Conservation (phyloP, 1,140 invertebrate species). For the Calephelis nemesis region DNA sequence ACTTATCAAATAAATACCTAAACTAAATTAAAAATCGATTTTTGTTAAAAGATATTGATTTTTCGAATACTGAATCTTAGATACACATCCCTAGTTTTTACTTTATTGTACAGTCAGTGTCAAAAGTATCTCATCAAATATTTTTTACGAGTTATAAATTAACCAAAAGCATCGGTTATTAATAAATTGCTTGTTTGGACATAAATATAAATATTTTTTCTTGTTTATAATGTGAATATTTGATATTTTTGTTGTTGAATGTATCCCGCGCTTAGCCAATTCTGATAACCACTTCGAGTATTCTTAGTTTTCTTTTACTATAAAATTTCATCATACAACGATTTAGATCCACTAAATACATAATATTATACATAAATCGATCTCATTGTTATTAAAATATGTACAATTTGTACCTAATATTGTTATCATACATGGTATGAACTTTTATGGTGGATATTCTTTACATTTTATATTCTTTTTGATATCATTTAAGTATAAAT, state of each 20-base stretch:
- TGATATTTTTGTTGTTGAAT: constrained; percentile 18
- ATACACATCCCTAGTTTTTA: constrained; percentile 29
- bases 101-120: constrained; percentile 17
- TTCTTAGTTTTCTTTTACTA: constrained; percentile 18
- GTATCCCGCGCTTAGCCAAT: constrained; percentile 44
- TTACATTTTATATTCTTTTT: constrained; percentile 45
- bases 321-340: constrained; percentile 42
- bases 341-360: constrained; percentile 58
- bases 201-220: background rate
- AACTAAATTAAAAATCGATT: too few relatives aligned
- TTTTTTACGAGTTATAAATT: background rate
- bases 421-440: constrained; percentile 79
- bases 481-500: constrained; percentile 60
- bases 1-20: background rate
- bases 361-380: constrained; percentile 62
- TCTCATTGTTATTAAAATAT: constrained; percentile 76
- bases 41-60: too few relatives aligned
- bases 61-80: constrained; percentile 14
- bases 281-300: constrained; percentile 29
- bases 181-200: background rate
- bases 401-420: constrained; percentile 63
- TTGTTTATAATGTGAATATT: background rate
- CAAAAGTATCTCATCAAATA: constrained; percentile 15
- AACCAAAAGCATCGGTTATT: background rate
- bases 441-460: constrained; percentile 59